Conservation (phyloP, 1,140 invertebrate species). For the Drosophila tristis region DNA sequence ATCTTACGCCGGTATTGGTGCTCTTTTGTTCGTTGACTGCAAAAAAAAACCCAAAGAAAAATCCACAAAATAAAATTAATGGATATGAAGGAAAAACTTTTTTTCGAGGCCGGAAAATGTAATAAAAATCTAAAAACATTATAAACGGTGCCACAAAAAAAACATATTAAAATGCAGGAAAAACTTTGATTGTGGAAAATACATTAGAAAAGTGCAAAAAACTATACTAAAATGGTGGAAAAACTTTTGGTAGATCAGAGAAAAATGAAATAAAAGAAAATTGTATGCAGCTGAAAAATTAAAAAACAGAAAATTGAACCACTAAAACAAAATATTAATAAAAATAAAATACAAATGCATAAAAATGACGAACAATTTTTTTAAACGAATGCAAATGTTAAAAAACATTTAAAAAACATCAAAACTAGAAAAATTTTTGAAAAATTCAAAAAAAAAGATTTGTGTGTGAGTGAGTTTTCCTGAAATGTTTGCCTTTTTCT, state of each 20-base stretch:
- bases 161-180: slow-evolving; percentile 20
- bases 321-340: background rate
- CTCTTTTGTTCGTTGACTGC: slow-evolving; percentile 66
- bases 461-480: too few species aligned
- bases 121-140: background rate
- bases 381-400: too few species aligned
- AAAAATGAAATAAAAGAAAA: too few species aligned
- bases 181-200: slow-evolving; percentile 1
- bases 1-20: slow-evolving; percentile 49
- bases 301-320: background rate
- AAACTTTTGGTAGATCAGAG: too few species aligned
- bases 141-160: slow-evolving; percentile 15
- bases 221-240: too few species aligned
- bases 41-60: slow-evolving; percentile 28
- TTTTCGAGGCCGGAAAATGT: slow-evolving; percentile 3
- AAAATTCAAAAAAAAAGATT: background rate
- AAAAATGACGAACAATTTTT: too few species aligned
- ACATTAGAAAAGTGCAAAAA: too few species aligned
- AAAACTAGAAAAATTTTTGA: too few species aligned
- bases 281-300: background rate
- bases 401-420: too few species aligned
- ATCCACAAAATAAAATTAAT: slow-evolving; percentile 32
- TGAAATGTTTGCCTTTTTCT: background rate
- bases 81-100: slow-evolving; percentile 14
- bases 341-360: too few species aligned